Percentiles rank a stretch among this genome's conserved stretches.
Conservation (phyloP, 2,888 invertebrate genomes). For the Horisme vitalbata region DNA sequence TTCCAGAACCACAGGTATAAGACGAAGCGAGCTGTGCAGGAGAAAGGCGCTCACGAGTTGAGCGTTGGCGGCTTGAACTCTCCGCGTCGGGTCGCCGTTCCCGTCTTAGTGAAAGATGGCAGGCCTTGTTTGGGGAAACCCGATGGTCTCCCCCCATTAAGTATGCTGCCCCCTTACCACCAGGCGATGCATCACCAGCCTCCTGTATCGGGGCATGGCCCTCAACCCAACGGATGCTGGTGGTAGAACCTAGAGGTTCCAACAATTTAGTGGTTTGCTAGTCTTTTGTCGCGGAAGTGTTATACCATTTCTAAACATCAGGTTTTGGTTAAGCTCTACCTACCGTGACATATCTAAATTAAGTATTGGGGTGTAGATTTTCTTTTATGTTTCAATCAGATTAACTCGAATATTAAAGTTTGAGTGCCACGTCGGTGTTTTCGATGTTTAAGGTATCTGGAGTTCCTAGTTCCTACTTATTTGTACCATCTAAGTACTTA, state of each 20-base stretch:
- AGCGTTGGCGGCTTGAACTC: constrained; percentile 88
- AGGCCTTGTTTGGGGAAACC: constrained; percentile 91
- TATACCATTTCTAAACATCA: background rate
- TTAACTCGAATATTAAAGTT: constrained; percentile 65
- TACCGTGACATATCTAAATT: constrained; percentile 24
- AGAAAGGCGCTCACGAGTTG: constrained; percentile 90
- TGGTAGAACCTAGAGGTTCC: constrained; percentile 63
- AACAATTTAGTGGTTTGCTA: constrained; percentile 57
- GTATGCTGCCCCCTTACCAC: constrained; percentile 79
- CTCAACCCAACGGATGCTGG: constrained; percentile 78
- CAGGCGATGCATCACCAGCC: constrained; percentile 74
- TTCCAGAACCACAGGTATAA: constrained; percentile 99
- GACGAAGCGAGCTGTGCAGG: constrained; percentile 98
- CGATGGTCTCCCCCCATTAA: constrained; percentile 75
- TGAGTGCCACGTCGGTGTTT: constrained; percentile 34
- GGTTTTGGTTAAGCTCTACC: background rate
- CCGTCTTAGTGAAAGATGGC: constrained; percentile 96
- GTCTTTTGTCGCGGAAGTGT: constrained; percentile 45
- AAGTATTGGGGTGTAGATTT: constrained; percentile 18
- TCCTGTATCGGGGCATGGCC: constrained; percentile 59
- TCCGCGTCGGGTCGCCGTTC: constrained; percentile 96
- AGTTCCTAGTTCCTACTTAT: constrained; percentile 79
- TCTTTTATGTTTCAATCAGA: constrained; percentile 41
- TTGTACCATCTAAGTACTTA: constrained; percentile 39
- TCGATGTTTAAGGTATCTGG: constrained; percentile 72